These are phyloP conservation scores for Poeciliopsis retropinna DNA, from an alignment of 2,113 vertebrate genomes.

Conservation along the genomic window DNA sequence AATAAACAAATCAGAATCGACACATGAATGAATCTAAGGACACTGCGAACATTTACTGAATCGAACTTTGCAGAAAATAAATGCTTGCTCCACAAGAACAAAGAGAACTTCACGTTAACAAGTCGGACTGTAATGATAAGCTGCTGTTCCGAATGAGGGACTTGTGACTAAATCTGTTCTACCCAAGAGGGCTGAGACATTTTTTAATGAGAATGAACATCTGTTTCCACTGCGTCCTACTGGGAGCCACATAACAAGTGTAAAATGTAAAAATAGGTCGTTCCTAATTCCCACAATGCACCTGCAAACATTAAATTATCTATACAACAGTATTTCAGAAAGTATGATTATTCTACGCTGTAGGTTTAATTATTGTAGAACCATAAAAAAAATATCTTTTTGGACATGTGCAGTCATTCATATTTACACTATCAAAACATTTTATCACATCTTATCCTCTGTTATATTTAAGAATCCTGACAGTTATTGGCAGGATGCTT, in stretches of 20 bases:
- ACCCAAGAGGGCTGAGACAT: slow-evolving; percentile 49
- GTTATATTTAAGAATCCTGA: too few relatives aligned
- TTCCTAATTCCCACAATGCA: slow-evolving; percentile 27
- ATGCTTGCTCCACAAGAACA: slow-evolving; percentile 17
- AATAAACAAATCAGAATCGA: background rate
- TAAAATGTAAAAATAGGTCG: slow-evolving; percentile 60
- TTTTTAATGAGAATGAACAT: slow-evolving; percentile 72
- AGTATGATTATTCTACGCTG: too few relatives aligned
- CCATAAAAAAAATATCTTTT: too few relatives aligned
- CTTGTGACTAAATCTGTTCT: slow-evolving; percentile 57
- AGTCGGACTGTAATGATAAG: slow-evolving; percentile 34
- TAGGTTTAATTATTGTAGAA: too few relatives aligned
- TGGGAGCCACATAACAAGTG: slow-evolving; percentile 56
- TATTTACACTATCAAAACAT: too few relatives aligned
- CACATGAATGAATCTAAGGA: background rate
- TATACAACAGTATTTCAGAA: background rate
- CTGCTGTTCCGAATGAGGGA: slow-evolving; percentile 48
- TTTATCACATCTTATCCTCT: too few relatives aligned
- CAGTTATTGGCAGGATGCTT: too few relatives aligned
- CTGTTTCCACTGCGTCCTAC: slow-evolving; percentile 44
- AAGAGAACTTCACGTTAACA: slow-evolving; percentile 22
- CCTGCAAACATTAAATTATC: background rate
- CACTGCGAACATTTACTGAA: background rate
- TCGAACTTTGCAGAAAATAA: slow-evolving; percentile 29
- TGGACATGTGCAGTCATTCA: too few relatives aligned